Evolutionary conservation across 1,140 invertebrate species (phyloP).

Genomic region (Brachionus plicatilis): DNA sequence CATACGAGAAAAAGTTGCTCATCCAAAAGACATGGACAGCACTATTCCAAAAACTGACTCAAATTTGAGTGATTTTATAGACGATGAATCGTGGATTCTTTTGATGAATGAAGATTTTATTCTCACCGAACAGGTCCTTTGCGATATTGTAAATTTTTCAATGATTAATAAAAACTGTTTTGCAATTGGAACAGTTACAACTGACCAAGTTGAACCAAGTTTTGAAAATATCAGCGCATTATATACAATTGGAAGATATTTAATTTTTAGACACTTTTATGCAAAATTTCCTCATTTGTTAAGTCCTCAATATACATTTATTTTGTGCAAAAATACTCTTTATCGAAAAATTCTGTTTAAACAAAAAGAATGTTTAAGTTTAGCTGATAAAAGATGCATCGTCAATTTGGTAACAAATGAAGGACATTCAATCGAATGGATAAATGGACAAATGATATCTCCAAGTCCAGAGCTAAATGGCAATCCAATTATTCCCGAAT

Average conservation of each 20-base stretch:
- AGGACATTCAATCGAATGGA: constrained; percentile 57
- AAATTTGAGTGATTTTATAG: constrained; percentile 79
- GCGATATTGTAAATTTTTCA: constrained; percentile 92
- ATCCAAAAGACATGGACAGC: constrained; percentile 63
- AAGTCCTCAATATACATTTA: not conserved
- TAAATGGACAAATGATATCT: constrained; percentile 75
- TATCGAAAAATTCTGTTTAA: constrained; percentile 87
- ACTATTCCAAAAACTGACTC: constrained; percentile 71
- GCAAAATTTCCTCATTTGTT: not conserved
- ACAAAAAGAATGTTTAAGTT: constrained; percentile 69
- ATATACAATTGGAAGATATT: constrained; percentile 60
- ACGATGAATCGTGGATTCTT: constrained; percentile 89
- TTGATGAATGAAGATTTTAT: constrained; percentile 95
- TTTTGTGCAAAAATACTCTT: constrained; percentile 64
- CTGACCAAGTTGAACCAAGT: constrained; percentile 91
- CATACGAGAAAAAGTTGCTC: constrained; percentile 75
- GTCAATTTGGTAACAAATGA: constrained; percentile 71
- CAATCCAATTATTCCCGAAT: not conserved
- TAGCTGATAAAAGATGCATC: constrained; percentile 93
- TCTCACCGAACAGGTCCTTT: constrained; percentile 77
- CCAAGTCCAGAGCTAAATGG: constrained; percentile 52
- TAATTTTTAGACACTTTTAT: not conserved
- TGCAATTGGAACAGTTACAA: constrained; percentile 93
- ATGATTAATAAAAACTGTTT: constrained; percentile 87
- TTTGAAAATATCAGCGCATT: constrained; percentile 67